Evolutionary conservation across 2,113 vertebrate species (phyloP), one percentile per base, ranked within the genome.

Genomic region (Polypterus senegalus): DNA sequence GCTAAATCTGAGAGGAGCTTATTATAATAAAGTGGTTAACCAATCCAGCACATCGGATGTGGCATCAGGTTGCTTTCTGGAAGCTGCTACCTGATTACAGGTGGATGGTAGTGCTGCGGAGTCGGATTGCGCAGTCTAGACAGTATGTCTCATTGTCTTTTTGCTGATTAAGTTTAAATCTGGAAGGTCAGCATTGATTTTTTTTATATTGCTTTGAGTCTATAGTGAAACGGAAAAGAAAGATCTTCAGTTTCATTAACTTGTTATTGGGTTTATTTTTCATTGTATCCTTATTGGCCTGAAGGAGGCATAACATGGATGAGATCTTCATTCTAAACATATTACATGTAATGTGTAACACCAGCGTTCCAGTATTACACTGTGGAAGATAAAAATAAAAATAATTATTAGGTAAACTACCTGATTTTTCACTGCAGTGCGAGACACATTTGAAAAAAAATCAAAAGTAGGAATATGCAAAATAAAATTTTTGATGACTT

Each of bases 121-220:
- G 46, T 70, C 69, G 60, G 59, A 61, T 70, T 70, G 65, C 69
- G 65, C 56, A 60, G 69, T 71, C 65, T 66, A 71, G 70, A 69
- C 67, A 64, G 9, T 46, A 9, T 47, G 63, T 63, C 65, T 69
- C 62, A 54, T 3, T 54, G 46, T 46, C 64, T 64, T 71, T 68
- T 63, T 54, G 63, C 57, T 60, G 58, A 62, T 64, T 71, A 68
- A 54, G 65, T 61, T 56, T 62, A 47, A 6, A 49, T 62, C 64
- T 66, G 67, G 60, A 62, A 67, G 60, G 59, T 63, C 63, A 69
- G 57, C 57, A 59, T 65, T 63, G 48, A 44, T 52, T 57, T 9
- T 46, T 11, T 57, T 65, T 60, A 65, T 54, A 27, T 27, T 27
- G 27, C 27, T 27, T 27, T 27, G 27, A 27, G 27, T 27, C 27